Evolutionary conservation across 2,113 vertebrate species (phyloP).

Genomic region (Camelus dromedarius): DNA sequence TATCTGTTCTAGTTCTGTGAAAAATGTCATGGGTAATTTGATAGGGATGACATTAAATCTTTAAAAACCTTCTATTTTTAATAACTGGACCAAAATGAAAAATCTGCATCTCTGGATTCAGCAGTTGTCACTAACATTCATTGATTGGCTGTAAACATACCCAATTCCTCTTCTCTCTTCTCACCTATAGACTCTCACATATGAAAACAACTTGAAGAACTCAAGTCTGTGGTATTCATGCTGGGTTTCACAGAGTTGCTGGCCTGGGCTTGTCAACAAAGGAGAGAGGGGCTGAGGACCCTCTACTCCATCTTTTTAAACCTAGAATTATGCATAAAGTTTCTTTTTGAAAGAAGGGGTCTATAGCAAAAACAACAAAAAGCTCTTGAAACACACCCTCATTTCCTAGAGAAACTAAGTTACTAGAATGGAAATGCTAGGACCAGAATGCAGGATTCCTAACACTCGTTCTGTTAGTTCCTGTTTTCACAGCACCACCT

Average conservation of each 20-base stretch:
- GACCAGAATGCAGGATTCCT: neutral
- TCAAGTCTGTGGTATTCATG: neutral
- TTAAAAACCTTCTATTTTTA: constrained; percentile 61
- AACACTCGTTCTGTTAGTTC: neutral
- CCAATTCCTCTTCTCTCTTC: neutral
- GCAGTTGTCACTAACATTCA: neutral
- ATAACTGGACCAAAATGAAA: constrained; percentile 65
- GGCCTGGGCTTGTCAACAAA: neutral
- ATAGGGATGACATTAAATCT: neutral
- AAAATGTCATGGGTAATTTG: neutral
- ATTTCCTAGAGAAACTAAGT: neutral
- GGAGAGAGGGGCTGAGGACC: neutral
- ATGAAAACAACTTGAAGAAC: neutral
- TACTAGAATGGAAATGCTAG: neutral
- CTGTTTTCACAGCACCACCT: neutral
- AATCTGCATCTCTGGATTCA: constrained; percentile 45
- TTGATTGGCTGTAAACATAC: neutral
- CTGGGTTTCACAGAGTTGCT: neutral
- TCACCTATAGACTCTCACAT: neutral
- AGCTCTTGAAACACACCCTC: neutral
- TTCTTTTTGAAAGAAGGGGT: neutral
- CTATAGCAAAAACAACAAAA: neutral
- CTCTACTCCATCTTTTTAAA: neutral
- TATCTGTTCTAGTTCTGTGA: neutral
- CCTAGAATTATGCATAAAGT: neutral